Evolutionary conservation across 2,888 invertebrate species (phyloP).

Genomic region (Miltochrista miniata): DNA sequence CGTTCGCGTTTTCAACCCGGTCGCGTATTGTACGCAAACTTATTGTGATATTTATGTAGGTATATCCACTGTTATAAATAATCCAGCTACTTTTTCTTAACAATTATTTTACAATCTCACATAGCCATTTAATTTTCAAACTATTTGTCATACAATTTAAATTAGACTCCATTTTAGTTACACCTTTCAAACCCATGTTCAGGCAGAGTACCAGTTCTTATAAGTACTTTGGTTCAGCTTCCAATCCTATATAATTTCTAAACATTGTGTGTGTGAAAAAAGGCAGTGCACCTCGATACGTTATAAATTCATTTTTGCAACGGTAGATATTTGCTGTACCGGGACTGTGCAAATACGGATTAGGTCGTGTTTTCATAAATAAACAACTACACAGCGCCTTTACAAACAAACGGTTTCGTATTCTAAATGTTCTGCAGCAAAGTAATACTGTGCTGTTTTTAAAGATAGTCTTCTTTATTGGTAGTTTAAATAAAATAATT

Average conservation of each 20-base stretch:
- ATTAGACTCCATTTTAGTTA: too few relatives aligned
- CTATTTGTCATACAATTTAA: too few relatives aligned
- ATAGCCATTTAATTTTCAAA: too few relatives aligned
- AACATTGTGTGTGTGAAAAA: too few relatives aligned
- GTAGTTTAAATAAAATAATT: background rate
- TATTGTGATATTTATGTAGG: slow-evolving; percentile 3
- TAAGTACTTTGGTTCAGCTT: too few relatives aligned
- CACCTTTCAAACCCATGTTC: too few relatives aligned
- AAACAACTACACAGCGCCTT: slow-evolving; percentile 50
- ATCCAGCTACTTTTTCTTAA: too few relatives aligned
- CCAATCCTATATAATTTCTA: too few relatives aligned
- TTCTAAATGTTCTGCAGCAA: slow-evolving; percentile 23
- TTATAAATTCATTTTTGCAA: slow-evolving; percentile 53
- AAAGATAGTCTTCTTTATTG: background rate
- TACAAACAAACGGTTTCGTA: slow-evolving; percentile 34
- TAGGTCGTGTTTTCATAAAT: slow-evolving; percentile 69
- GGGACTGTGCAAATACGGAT: slow-evolving; percentile 63
- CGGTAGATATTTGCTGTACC: slow-evolving; percentile 45
- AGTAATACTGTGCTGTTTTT: slow-evolving; percentile 1
- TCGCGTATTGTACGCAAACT: slow-evolving; percentile 22
- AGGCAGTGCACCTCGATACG: slow-evolving; percentile 11
- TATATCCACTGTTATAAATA: background rate
- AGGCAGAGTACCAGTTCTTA: too few relatives aligned
- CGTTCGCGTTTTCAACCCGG: slow-evolving; percentile 30
- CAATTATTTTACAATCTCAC: too few relatives aligned